Conservation (phyloP, 2,113 vertebrate species). For the Cynopterus brachyotis region DNA sequence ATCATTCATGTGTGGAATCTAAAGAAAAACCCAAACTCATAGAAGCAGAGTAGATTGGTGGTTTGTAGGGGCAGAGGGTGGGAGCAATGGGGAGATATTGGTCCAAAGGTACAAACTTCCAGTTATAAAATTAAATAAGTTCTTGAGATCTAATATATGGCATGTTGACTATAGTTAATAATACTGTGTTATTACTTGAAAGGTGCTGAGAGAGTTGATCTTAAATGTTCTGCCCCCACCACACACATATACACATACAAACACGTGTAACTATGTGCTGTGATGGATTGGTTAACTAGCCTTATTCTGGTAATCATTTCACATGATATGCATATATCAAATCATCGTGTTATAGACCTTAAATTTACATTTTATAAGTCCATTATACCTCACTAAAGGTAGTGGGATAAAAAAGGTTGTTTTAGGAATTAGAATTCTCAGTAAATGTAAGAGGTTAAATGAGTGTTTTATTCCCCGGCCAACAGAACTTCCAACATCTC, state of each 20-base stretch:
- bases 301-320: not conserved
- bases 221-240: not conserved
- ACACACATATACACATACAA: not conserved
- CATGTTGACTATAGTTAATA: not conserved
- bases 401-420: not conserved
- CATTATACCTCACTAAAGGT: not conserved
- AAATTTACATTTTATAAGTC: not conserved
- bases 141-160: not conserved
- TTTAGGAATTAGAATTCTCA: not conserved
- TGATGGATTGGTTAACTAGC: not conserved
- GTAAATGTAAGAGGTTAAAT: not conserved
- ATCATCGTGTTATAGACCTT: not conserved
- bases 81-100: not conserved
- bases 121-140: not conserved
- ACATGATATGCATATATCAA: not conserved
- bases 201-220: not conserved
- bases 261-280: not conserved
- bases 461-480: not conserved
- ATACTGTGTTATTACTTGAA: not conserved
- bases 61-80: not conserved
- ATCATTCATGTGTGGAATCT: not conserved
- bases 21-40: not conserved
- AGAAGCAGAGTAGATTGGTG: not conserved
- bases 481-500: not conserved
- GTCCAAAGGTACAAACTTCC: not conserved